Percentiles rank a stretch among this genome's conserved stretches.
Evolutionary conservation across 2,888 invertebrate genomes (phyloP).

Genomic region (Spicauda simplicius): DNA sequence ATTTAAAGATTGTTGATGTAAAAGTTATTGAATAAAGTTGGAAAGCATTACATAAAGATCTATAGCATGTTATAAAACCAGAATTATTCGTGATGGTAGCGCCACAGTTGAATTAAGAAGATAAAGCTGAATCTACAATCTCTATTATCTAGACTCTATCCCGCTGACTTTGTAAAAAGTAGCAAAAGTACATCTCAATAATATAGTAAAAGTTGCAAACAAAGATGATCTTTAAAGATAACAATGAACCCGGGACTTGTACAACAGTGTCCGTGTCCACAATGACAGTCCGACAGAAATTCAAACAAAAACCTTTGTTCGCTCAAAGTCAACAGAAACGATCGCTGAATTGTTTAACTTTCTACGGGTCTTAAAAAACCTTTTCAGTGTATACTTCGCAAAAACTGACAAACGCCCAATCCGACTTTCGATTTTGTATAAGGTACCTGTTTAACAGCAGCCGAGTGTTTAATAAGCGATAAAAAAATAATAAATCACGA

Average conservation of each 20-base stretch:
- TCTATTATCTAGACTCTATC: too few species aligned
- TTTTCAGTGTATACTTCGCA: slow-evolving; percentile 32
- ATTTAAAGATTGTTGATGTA: too few species aligned
- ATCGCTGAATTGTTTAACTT: slow-evolving; percentile 31
- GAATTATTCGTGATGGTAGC: too few species aligned
- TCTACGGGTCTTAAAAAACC: slow-evolving; percentile 32
- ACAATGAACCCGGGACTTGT: slow-evolving; percentile 3
- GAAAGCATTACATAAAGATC: too few species aligned
- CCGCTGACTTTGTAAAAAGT: too few species aligned
- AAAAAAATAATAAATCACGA: too few species aligned
- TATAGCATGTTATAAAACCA: too few species aligned
- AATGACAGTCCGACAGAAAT: slow-evolving; percentile 4
- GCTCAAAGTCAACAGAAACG: slow-evolving; percentile 27
- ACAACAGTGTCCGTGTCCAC: slow-evolving; percentile 1
- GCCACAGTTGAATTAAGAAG: too few species aligned
- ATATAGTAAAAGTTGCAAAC: slow-evolving; percentile 2
- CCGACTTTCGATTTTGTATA: slow-evolving; percentile 34
- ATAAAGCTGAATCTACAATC: too few species aligned
- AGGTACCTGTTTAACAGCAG: slow-evolving; percentile 5
- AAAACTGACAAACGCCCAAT: slow-evolving; percentile 29
- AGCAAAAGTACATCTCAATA: background rate
- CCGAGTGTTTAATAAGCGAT: background rate
- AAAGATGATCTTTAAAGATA: slow-evolving; percentile 16
- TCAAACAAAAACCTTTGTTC: slow-evolving; percentile 30
- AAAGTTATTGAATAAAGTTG: too few species aligned